phyloP scores from a whole-genome alignment of 2,113 vertebrate genomes.

The Sapajus apella region DNA sequence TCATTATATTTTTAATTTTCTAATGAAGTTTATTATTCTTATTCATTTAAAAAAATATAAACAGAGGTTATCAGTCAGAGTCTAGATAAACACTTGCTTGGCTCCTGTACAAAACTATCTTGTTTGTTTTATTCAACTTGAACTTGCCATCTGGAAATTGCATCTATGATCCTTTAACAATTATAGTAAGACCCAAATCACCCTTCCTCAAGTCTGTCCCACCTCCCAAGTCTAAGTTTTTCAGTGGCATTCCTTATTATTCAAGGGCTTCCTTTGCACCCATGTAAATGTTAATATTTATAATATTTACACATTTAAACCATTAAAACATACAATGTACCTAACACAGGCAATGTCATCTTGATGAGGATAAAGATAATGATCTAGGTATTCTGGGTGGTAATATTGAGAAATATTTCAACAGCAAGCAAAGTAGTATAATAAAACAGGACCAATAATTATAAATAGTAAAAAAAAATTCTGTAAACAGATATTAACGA shows the following conservation, averaged over 20 bases:
- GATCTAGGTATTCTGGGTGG: not conserved
- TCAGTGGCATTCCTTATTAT: not conserved
- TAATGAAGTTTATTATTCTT: not conserved
- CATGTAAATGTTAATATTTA: not conserved
- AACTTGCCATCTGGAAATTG: not conserved
- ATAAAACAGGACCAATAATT: not conserved
- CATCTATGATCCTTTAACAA: not conserved
- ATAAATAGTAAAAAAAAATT: not conserved
- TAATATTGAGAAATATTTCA: not conserved
- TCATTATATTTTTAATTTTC: not conserved
- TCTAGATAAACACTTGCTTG: not conserved
- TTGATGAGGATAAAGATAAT: not conserved
- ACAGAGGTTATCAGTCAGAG: not conserved
- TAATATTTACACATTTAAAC: not conserved
- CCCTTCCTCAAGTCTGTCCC: not conserved
- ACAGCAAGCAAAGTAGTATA: not conserved
- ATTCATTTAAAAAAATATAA: constrained; percentile 4
- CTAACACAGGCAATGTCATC: not conserved
- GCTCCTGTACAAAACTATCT: not conserved
- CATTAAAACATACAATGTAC: not conserved
- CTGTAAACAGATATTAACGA: not conserved
- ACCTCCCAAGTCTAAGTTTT: not conserved
- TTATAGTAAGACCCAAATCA: not conserved
- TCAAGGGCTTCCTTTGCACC: not conserved
- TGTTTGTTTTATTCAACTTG: not conserved